These are phyloP conservation scores for Danio choprae DNA, from an alignment of 2,797 vertebrate species.

Conservation along the genomic window DNA sequence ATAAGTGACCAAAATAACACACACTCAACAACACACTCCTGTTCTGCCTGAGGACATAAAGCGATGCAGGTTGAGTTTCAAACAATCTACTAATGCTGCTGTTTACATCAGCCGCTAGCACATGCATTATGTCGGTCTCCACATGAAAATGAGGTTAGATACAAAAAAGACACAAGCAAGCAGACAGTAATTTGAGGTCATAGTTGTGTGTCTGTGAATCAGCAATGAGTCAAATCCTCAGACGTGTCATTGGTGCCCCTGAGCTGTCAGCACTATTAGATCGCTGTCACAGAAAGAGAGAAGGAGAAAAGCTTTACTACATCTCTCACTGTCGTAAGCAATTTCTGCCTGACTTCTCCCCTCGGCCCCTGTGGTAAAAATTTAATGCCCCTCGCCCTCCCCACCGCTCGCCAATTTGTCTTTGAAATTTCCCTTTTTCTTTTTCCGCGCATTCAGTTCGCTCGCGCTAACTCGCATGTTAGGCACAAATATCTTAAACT, in stretches of 20 bases:
- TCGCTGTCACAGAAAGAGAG: slow-evolving; percentile 57
- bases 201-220: slow-evolving; percentile 30
- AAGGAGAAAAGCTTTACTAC: slow-evolving; percentile 59
- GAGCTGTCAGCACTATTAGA: slow-evolving; percentile 64
- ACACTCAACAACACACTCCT: slow-evolving; percentile 20
- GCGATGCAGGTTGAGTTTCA: not conserved
- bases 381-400: slow-evolving; percentile 37
- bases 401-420: slow-evolving; percentile 21
- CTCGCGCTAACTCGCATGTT: not conserved
- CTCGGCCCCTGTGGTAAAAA: slow-evolving; percentile 60
- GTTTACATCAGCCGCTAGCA: not conserved
- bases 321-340: slow-evolving; percentile 72
- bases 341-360: slow-evolving; percentile 73
- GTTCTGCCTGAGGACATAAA: slow-evolving; percentile 29
- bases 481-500: not conserved
- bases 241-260: slow-evolving; percentile 49
- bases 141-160: slow-evolving; percentile 12
- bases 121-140: not conserved
- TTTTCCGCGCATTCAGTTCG: not conserved
- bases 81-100: not conserved
- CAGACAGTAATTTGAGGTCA: slow-evolving; percentile 47
- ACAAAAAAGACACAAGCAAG: not conserved
- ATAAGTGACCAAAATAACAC: slow-evolving; percentile 40
- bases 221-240: slow-evolving; percentile 31
- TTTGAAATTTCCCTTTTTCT: slow-evolving; percentile 7